Evolutionary conservation across 2,113 vertebrate genomes (phyloP), one percentile per base, ranked within the genome.

Genomic region (Rhynchopsitta pachyrhyncha): DNA sequence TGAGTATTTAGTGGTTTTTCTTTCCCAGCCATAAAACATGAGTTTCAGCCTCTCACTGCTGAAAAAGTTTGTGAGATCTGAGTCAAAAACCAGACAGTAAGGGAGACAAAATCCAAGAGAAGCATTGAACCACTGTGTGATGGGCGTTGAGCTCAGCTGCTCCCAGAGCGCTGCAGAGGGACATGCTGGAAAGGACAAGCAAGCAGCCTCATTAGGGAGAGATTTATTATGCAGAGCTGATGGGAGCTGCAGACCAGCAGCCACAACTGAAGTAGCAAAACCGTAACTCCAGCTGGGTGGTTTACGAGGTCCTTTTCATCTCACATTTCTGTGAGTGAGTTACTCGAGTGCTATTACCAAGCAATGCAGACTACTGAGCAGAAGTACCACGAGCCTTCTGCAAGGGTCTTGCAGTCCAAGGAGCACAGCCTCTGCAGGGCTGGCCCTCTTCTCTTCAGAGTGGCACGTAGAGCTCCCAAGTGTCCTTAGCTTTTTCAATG

Each of bases 1-100:
- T 28, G 50, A 86, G 15, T 86, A 75, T 89, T 53, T 62, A 79
- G 87, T 87, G 81, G 91, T 84, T 94, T 96, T 95, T 73, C 67
- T 91, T 92, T 79, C 74, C 70, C n/a, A 62, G 52, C n/a, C 44
- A n/a, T 89, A 89, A 96, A 81, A 62, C 41, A 42, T 47, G 80
- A 75, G 15, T 78, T 89, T 68, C 44, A 81, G 66, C 17, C 31
- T 57, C 80, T 92, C 41, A 4, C 10, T 84, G n/a, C 44, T 79
- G 69, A 79, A 88, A 15, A 64, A 69, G 15, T 67, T 82, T 59
- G 46, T 87, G 64, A 95, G 67, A 80, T 69, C 33, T 57, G n/a
- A 83, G 63, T 41, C 46, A 66, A 89, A 86, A 93, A 41, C 4
- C 57, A 83, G 46, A 64, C 20, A 86, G 44, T 59, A 76, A 79